A percentile compares a stretch with the other conserved stretches of the same genome.
Evolutionary conservation across 2,113 vertebrate species (phyloP).

Genomic region (Puma concolor): DNA sequence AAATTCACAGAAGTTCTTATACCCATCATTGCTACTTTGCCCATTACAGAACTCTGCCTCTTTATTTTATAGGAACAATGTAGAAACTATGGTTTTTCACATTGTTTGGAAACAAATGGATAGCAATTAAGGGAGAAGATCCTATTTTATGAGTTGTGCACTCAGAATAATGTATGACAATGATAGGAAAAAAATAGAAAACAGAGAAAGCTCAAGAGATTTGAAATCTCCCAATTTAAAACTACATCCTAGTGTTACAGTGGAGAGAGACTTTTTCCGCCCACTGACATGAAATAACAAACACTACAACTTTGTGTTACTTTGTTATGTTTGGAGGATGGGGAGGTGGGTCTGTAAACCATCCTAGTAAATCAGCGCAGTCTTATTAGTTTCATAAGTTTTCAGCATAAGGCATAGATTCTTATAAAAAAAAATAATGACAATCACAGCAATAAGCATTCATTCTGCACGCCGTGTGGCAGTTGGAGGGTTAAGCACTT

Average conservation of each 20-base stretch:
- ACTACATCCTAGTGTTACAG: not conserved
- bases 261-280: not conserved
- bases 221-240: not conserved
- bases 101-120: not conserved
- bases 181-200: not conserved
- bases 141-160: not conserved
- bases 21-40: not conserved
- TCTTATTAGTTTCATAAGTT: not conserved
- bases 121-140: not conserved
- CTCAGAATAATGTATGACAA: not conserved
- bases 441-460: not conserved
- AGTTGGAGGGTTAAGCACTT: not conserved
- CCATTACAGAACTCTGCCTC: not conserved
- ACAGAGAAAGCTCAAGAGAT: not conserved
- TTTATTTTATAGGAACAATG: not conserved
- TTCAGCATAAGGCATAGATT: not conserved
- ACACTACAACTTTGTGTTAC: not conserved
- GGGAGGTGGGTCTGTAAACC: not conserved
- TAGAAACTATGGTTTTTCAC: slow-evolving; percentile 3
- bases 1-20: not conserved
- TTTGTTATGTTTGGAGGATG: not conserved
- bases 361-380: not conserved
- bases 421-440: not conserved
- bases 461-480: not conserved
- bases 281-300: not conserved